These are phyloP conservation scores for Cetoscarus ocellatus DNA, from an alignment of 2,797 vertebrate species.

Conservation along the genomic window DNA sequence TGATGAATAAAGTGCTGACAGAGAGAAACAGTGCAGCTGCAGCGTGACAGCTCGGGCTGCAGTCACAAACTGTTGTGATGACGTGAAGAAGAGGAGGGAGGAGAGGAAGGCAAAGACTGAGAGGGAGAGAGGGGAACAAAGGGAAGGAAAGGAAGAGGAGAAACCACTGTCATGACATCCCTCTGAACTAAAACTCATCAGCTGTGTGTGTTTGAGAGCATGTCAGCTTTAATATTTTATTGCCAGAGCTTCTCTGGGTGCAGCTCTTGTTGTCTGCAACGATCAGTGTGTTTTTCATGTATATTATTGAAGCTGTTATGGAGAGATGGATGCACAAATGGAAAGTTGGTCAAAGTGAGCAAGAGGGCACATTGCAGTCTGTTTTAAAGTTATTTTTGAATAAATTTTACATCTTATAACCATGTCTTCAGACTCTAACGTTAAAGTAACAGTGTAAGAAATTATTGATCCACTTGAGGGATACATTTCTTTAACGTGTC, in stretches of 20 bases:
- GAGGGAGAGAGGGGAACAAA: conserved; percentile 20
- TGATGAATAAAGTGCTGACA: conserved; percentile 62
- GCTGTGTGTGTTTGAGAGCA: not conserved
- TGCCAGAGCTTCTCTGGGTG: not conserved
- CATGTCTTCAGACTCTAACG: too few species aligned
- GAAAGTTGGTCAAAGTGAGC: too few species aligned
- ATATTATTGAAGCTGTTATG: too few species aligned
- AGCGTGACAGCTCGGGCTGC: conserved; percentile 41
- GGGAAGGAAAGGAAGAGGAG: conserved; percentile 25
- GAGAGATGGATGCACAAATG: too few species aligned
- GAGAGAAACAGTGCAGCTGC: conserved; percentile 63
- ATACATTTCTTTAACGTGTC: too few species aligned
- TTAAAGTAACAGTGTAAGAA: too few species aligned
- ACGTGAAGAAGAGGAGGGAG: not conserved
- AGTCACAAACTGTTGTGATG: conserved; percentile 5
- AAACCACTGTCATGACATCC: not conserved
- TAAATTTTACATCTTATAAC: too few species aligned
- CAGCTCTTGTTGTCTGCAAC: too few species aligned
- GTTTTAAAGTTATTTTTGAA: too few species aligned
- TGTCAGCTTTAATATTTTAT: not conserved
- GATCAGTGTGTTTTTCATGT: too few species aligned
- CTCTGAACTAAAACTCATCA: not conserved
- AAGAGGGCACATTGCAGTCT: too few species aligned
- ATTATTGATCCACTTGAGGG: too few species aligned
- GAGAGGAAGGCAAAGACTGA: not conserved